Base-by-base conservation (phyloP, 2,797 vertebrate species). In the Rhabdophis nuchalis region DNA sequence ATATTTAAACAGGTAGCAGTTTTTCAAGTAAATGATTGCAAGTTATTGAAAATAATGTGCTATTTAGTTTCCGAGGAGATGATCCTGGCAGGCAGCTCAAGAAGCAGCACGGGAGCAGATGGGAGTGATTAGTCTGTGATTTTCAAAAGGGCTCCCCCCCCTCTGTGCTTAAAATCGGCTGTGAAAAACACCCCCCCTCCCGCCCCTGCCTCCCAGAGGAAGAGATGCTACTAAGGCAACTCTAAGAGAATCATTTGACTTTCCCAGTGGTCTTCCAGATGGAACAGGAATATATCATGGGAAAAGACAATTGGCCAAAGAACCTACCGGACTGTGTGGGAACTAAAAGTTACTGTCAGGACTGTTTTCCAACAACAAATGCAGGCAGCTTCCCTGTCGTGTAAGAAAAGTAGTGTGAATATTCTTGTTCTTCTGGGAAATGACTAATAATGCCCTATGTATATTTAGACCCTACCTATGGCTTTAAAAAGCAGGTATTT, bases 41-140 rank as follows among this genome's bases (percentile, higher is more conserved):
- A 97, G 96, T 97, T 97, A 97, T 97, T 54, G 93, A 96, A 97
- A 97, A 97, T 97, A 97, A 97, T 97, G 95, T 95, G 97, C 96
- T 97, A 96, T 96, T 97, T 97, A 97, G 97, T 95, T 95, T 97
- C 20, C 0, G 97, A 95, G 88, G 97, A 96, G 97, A 96, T 95
- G 96, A 95, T 97, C 95, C 97, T 97, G 97, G 97, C 97, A 97
- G 97, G 97, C 97, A 95, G 96, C 82, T 89, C 95, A 95, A 96
- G 96, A 96, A 96, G 96, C 96, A 32, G 96, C 88, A 77, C 95
- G 0, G 93, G 91, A 97, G 96, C 97, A 98, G 97, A 97, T 97
- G 97, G 97, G 97, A 97, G 95, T 95, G 96, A 98, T 97, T 97
- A 97, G 96, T 91, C 94, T 95, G 95, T 93, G 97, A 96, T 97